phyloP scores from a whole-genome alignment of 2,113 vertebrate species.

The Pongo abelii region DNA sequence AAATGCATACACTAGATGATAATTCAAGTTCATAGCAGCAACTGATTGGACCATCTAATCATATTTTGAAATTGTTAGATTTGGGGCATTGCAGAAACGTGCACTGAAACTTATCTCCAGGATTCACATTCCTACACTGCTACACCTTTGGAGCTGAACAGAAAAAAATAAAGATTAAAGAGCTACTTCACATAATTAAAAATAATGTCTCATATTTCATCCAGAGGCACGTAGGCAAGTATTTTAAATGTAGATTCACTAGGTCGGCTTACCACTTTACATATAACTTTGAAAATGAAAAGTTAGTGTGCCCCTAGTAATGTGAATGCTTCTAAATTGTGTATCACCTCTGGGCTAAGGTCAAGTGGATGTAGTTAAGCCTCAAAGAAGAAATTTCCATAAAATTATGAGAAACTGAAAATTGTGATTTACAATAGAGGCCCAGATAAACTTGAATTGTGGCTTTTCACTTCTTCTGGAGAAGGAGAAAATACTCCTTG shows the following conservation, averaged over 20 bases:
- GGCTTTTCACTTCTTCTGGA: constrained; percentile 41
- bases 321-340: constrained; percentile 49
- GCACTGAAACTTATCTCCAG: neutral
- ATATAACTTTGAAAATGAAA: constrained; percentile 56
- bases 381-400: constrained; percentile 60
- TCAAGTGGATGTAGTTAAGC: constrained; percentile 39
- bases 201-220: constrained; percentile 38
- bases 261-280: constrained; percentile 20
- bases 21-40: constrained; percentile 20
- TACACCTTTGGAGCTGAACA: neutral
- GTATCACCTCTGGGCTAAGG: constrained; percentile 36
- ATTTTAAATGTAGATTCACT: constrained; percentile 44
- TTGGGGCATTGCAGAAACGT: neutral
- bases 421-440: constrained; percentile 14
- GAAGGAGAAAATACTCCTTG: neutral
- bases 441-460: constrained; percentile 50
- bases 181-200: constrained; percentile 24
- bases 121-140: neutral
- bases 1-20: constrained; percentile 7
- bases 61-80: constrained; percentile 43
- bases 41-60: neutral
- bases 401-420: constrained; percentile 63
- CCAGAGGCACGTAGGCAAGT: constrained; percentile 22
- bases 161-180: constrained; percentile 16
- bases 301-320: constrained; percentile 6